Percentiles rank a stretch among this genome's conserved stretches.
These are phyloP conservation scores for Sturnira hondurensis DNA, from an alignment of 2,113 vertebrate species.

Conservation along the genomic window DNA sequence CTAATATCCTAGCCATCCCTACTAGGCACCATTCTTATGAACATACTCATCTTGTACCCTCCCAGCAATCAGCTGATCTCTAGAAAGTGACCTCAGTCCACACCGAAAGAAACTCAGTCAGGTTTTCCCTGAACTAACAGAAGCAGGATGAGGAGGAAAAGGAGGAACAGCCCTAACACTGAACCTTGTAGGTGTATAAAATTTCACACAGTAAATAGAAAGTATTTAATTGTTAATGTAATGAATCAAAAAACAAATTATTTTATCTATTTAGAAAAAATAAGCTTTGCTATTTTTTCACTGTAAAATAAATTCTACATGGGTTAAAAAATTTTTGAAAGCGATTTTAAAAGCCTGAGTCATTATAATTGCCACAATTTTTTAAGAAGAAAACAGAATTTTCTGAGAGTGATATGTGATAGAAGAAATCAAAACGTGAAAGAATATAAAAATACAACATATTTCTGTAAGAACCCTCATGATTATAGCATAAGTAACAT, in stretches of 20 bases:
- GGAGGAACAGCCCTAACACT: too few species aligned
- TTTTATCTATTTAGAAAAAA: too few species aligned
- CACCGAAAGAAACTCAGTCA: not conserved
- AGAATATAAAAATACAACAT: too few species aligned
- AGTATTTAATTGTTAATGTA: not conserved
- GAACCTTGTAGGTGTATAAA: not conserved
- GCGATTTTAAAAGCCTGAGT: too few species aligned
- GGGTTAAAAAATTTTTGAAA: too few species aligned
- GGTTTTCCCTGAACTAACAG: too few species aligned
- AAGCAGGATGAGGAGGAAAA: accelerated
- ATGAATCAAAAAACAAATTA: not conserved
- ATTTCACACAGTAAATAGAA: not conserved
- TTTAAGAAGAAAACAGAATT: too few species aligned
- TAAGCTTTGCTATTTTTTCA: not conserved
- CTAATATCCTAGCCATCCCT: not conserved
- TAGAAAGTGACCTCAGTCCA: not conserved
- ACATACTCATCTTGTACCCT: not conserved
- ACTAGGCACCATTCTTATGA: not conserved
- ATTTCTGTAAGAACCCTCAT: too few species aligned
- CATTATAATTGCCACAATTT: too few species aligned
- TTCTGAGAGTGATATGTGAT: too few species aligned
- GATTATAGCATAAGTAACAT: too few species aligned
- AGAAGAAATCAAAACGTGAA: too few species aligned
- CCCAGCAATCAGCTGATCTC: not conserved
- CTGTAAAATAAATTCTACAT: not conserved